Conservation (phyloP, 2,113 vertebrate genomes). For the Hydropotes inermis region DNA sequence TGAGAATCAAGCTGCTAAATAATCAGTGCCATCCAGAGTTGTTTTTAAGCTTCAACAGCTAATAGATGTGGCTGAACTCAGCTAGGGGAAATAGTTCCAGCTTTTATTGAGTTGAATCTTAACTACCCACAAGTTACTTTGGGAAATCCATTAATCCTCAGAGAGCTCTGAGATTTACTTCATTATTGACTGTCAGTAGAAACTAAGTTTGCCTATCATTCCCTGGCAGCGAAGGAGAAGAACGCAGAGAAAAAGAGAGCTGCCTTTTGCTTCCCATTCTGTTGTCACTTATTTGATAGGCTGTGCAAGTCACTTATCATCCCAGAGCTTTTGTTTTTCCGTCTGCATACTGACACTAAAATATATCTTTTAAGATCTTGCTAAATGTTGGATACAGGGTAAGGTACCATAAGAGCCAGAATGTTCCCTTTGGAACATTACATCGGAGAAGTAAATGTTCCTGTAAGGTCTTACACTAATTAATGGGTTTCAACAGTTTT, state of each 20-base stretch:
- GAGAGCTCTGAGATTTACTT: not conserved
- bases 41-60: not conserved
- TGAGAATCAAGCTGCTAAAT: not conserved
- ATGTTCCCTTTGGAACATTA: not conserved
- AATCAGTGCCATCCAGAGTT: not conserved
- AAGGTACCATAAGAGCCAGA: not conserved
- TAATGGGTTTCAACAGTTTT: not conserved
- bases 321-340: not conserved
- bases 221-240: not conserved
- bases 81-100: not conserved
- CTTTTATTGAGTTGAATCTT: not conserved
- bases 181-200: not conserved
- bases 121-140: not conserved
- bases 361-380: not conserved
- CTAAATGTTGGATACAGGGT: not conserved
- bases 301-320: not conserved
- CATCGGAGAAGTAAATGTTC: not conserved
- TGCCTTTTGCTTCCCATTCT: not conserved
- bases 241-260: not conserved
- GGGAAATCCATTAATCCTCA: constrained; percentile 18
- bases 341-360: not conserved
- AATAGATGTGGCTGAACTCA: not conserved
- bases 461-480: not conserved
- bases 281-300: not conserved
- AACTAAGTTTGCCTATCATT: not conserved